phyloP scores from a whole-genome alignment of 2,113 vertebrate genomes.

The Regulus satrapa region DNA sequence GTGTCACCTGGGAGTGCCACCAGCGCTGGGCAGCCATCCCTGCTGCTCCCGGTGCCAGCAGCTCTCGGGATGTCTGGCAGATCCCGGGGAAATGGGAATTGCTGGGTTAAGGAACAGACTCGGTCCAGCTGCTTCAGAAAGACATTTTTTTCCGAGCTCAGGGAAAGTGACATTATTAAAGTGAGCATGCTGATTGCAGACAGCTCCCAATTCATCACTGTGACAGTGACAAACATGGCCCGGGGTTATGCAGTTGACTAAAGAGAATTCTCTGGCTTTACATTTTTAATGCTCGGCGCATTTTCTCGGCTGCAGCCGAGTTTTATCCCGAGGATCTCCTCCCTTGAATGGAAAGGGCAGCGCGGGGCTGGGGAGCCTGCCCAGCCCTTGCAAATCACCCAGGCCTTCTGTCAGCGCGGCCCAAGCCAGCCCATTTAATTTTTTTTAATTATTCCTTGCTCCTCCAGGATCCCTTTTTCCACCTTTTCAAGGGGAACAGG shows the following conservation, averaged over 20 bases:
- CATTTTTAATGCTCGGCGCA: constrained; percentile 42
- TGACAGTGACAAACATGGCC: constrained; percentile 31
- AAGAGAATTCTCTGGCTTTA: constrained; percentile 64
- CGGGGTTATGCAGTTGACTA: constrained; percentile 14
- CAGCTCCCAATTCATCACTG: constrained; percentile 31
- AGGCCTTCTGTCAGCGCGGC: neutral
- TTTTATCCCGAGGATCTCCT: constrained; percentile 42
- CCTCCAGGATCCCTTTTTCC: constrained; percentile 9
- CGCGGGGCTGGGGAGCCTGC: neutral
- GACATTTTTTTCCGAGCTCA: neutral
- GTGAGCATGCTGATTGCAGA: neutral
- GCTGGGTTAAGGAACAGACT: neutral
- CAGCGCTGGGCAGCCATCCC: neutral
- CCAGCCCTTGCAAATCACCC: constrained; percentile 50
- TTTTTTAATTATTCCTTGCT: constrained; percentile 53
- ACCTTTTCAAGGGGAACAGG: constrained; percentile 48
- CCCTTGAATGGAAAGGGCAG: constrained; percentile 51
- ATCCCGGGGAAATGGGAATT: neutral
- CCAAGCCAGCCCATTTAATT: neutral
- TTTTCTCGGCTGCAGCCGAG: neutral
- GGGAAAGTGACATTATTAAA: constrained; percentile 13
- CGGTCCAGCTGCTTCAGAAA: constrained; percentile 41
- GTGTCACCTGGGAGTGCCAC: neutral
- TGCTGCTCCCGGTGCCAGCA: neutral
- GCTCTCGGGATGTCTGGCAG: neutral